Conservation (phyloP, 2,888 invertebrate genomes). For the Spilosoma lubricipeda region DNA sequence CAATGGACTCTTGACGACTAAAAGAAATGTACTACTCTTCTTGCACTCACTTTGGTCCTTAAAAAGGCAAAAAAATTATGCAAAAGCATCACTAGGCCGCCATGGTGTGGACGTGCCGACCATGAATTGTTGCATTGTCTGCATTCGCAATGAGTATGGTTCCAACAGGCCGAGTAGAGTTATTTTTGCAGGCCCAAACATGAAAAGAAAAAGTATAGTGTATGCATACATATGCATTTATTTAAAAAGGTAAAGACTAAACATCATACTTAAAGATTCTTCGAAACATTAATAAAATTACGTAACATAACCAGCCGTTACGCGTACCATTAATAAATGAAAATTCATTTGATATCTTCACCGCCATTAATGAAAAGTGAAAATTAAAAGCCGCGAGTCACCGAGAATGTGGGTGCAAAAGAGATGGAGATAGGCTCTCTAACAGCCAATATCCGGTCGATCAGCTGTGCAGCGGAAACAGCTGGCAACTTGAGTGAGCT, state of each 20-base stretch:
- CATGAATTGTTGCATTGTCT: too few species aligned
- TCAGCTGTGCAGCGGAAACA: conserved; percentile 84
- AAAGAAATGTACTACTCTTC: background rate
- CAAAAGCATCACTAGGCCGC: too few species aligned
- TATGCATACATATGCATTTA: too few species aligned
- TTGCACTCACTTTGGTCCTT: background rate
- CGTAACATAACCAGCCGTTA: conserved; percentile 19
- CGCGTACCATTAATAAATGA: conserved; percentile 27
- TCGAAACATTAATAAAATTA: conserved; percentile 4
- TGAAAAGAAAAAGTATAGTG: too few species aligned
- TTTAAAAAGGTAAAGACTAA: too few species aligned
- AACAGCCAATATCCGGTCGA: conserved; percentile 85
- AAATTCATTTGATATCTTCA: conserved; percentile 55
- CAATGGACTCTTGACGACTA: too few species aligned
- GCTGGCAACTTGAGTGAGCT: conserved; percentile 76
- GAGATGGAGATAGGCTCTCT: conserved; percentile 63
- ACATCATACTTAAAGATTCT: too few species aligned
- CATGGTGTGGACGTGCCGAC: too few species aligned
- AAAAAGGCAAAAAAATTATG: too few species aligned
- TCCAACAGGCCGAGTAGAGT: too few species aligned
- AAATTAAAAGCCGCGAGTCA: conserved; percentile 67
- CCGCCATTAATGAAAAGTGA: conserved; percentile 69
- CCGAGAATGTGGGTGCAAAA: conserved; percentile 59
- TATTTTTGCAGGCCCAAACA: too few species aligned
- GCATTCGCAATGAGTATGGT: too few species aligned